phyloP scores from a whole-genome alignment of 2,113 vertebrate genomes.

The Helogale parvula region DNA sequence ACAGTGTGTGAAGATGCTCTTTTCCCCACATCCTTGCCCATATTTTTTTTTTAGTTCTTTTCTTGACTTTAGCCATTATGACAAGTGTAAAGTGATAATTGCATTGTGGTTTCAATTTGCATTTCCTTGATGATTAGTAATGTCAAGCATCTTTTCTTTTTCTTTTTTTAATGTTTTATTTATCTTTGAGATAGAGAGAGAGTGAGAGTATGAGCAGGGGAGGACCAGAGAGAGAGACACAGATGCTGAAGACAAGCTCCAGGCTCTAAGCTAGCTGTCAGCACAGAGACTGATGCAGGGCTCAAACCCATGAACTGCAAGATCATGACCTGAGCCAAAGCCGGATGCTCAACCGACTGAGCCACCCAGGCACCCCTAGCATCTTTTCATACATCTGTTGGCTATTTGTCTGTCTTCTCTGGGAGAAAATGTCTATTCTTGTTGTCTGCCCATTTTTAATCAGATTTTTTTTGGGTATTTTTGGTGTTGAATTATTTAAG shows the following conservation, averaged over 20 bases:
- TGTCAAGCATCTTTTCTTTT: background rate
- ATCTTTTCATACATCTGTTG: background rate
- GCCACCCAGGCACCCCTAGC: too few relatives aligned
- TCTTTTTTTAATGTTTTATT: too few relatives aligned
- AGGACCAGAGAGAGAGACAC: too few relatives aligned
- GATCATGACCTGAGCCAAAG: too few relatives aligned
- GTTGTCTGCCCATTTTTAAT: background rate
- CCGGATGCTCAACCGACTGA: too few relatives aligned
- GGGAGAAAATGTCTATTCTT: background rate
- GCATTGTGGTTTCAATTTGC: background rate
- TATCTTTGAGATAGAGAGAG: too few relatives aligned
- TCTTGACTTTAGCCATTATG: background rate
- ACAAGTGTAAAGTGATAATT: background rate
- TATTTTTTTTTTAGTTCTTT: background rate
- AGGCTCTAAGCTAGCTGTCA: too few relatives aligned
- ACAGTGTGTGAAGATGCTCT: background rate
- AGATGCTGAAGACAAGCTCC: too few relatives aligned
- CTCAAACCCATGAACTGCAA: too few relatives aligned
- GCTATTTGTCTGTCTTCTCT: background rate
- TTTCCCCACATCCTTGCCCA: background rate
- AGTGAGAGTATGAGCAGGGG: too few relatives aligned
- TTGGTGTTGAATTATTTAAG: background rate
- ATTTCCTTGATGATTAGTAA: background rate
- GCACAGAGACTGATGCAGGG: too few relatives aligned
- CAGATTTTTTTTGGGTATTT: background rate